Base-by-base conservation (phyloP, 2,888 invertebrate genomes). In the Harpalus rufipes region DNA sequence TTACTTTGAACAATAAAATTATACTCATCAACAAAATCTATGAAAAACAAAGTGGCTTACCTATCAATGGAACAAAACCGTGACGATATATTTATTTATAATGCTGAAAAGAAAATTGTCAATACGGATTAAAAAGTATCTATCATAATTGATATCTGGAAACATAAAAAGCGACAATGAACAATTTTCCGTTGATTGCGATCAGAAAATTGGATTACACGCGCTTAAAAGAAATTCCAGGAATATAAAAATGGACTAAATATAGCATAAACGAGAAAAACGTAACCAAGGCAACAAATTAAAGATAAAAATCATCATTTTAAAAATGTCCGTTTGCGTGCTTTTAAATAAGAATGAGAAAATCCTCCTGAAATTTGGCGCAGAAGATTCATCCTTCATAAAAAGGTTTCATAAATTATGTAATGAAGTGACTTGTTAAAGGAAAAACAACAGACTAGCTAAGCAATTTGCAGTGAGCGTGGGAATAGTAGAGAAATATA, bases 351-450 rank as follows among this genome's bases (percentile, higher is more conserved):
- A 81, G 44, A 81, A 14, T 14, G 21, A 0, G 51, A 68, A 80
- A 25, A 10, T 80, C 61, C 25, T 25, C 80, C 8, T 25, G 18
- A 79, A 80, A 59, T 25, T 61, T 21, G 56, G 21, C 44, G 16
- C 10, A 16, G 65, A 44, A 65, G 65, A 81, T 65, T 56, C 81
- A 65, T 44, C 51, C 59, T 61, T 81, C 41, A 65, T 81, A 81
- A 81, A 81, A 81, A 81, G 68, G 65, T 81, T 81, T 81, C 56
- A 80, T 65, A 81, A 81, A 81, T 81, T 65, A 81, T 68, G 25
- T 68, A 81, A 81, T 44, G 56, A 65, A 68, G 61, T 25, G 21
- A 39, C 51, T 74, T 74, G 76, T 76, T 74, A 74, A 41, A 51
- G 56, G 21, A 76, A 76, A 51, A 76, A 76, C 56, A 39, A 68